Evolutionary conservation across 1,140 invertebrate genomes (phyloP), one percentile per base, ranked within the genome.

Genomic region (Neodiprion virginianus): DNA sequence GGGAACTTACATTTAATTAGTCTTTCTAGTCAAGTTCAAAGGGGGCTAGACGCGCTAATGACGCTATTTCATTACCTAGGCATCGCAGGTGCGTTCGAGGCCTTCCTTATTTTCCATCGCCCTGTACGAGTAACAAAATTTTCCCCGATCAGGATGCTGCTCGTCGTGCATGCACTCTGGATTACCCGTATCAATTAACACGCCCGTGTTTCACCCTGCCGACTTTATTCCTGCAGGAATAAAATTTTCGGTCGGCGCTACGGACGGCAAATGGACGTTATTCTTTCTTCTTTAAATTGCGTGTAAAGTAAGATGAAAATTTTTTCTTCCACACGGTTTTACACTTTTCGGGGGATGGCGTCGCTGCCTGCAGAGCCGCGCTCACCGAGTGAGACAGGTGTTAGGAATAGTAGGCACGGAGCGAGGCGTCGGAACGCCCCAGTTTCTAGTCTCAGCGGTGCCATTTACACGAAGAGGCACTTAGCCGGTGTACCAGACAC

Each of bases 381-480:
- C 53, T 61, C n/a, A 8, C 8, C 53, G 5, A 17, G 11, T 17
- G 53, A 61, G 53, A 12, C 53, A 61, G 53, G 53, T 61, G 53
- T 61, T 61, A 61, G 53, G 53, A 17, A 17, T 61, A 61, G 53
- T 61, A 17, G 11, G 53, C n/a, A 61, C n/a, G 53, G 53, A 17
- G 11, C 53, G 11, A 61, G 53, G 53, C 53, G 53, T 61, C 53
- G 53, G 53, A 8, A 61, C 53, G 53, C 53, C 53, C 53, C n/a
- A 61, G 53, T 61, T 61, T 61, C 53, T 61, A 9, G 53, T 61
- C 53, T 61, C 53, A 17, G 53, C 53, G 53, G 53, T 61, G 53
- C 53, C 53, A 61, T 61, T 61, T 61, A 61, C 53, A 61, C 53
- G 53, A 61, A 17, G 53, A 61, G 53, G 53, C 53, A 61, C 53